A percentile compares a stretch with the other conserved stretches of the same genome.
Conservation (phyloP, 2,113 vertebrate species). For the Centropus unirufus region DNA sequence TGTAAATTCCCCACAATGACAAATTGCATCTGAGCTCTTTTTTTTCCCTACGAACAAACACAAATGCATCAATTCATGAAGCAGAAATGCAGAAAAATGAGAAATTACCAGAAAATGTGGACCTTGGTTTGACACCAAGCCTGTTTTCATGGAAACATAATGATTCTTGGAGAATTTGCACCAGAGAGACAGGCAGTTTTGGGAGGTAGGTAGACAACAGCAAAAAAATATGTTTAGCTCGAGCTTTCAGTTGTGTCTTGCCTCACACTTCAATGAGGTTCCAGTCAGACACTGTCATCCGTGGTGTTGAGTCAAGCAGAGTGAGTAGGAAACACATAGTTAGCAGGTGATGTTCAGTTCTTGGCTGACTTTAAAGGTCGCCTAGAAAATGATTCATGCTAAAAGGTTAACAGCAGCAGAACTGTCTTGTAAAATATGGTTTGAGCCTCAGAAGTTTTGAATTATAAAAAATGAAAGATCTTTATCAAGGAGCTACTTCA, state of each 20-base stretch:
- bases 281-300: not conserved
- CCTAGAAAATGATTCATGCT: slow-evolving; percentile 47
- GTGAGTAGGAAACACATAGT: slow-evolving; percentile 41
- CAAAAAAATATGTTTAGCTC: not conserved
- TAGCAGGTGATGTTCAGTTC: slow-evolving; percentile 55
- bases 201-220: not conserved
- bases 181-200: not conserved
- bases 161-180: not conserved
- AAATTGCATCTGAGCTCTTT: not conserved
- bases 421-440: not conserved
- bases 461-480: not conserved
- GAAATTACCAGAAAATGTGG: not conserved
- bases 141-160: not conserved
- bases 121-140: not conserved
- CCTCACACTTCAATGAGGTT: not conserved
- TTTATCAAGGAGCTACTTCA: not conserved
- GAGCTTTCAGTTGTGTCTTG: not conserved
- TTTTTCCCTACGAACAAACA: not conserved
- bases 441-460: slow-evolving; percentile 1
- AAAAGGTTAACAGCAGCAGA: slow-evolving; percentile 23
- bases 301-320: not conserved
- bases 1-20: slow-evolving; percentile 7
- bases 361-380: slow-evolving; percentile 54
- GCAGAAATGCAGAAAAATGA: not conserved
- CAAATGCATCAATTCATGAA: not conserved